These are phyloP conservation scores for Agriotes lineatus DNA, from an alignment of 2,888 invertebrate genomes.

Conservation along the genomic window DNA sequence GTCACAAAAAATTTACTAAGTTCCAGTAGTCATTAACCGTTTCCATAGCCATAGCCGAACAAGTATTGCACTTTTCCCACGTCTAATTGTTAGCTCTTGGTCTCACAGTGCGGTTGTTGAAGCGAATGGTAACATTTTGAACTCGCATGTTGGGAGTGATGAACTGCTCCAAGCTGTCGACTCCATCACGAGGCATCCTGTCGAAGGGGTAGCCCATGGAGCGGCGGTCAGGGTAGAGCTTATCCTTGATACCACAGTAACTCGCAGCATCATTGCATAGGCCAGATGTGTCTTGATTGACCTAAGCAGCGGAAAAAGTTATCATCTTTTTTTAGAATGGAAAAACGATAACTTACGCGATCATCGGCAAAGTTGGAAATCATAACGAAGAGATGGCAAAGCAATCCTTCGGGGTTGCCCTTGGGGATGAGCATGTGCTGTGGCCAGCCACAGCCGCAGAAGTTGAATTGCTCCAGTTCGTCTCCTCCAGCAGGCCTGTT, in stretches of 20 bases:
- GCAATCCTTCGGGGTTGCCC: conserved; percentile 76
- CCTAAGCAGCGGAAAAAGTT: conserved; percentile 52
- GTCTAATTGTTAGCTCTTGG: too few species aligned
- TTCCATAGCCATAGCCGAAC: too few species aligned
- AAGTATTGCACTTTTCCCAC: too few species aligned
- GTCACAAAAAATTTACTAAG: too few species aligned
- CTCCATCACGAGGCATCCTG: conserved; percentile 69
- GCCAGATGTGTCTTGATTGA: conserved; percentile 68
- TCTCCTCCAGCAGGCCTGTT: conserved; percentile 72
- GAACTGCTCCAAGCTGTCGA: conserved; percentile 72
- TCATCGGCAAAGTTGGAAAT: conserved; percentile 80
- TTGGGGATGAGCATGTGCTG: conserved; percentile 84
- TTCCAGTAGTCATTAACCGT: too few species aligned
- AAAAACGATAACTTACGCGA: neutral
- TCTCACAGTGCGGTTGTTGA: conserved; percentile 64
- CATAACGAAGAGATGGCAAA: conserved; percentile 82
- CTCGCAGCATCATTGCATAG: conserved; percentile 78
- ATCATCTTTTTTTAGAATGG: neutral
- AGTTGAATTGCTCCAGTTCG: conserved; percentile 74
- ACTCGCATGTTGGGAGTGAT: conserved; percentile 77
- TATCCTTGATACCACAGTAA: conserved; percentile 82
- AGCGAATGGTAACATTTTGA: conserved; percentile 72
- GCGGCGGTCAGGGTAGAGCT: conserved; percentile 80
- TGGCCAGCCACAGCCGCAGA: conserved; percentile 93
- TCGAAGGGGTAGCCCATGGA: conserved; percentile 87